Evolutionary conservation across 1,140 invertebrate species (phyloP), one percentile per base, ranked within the genome.

Genomic region (Drosophila pruinosa): DNA sequence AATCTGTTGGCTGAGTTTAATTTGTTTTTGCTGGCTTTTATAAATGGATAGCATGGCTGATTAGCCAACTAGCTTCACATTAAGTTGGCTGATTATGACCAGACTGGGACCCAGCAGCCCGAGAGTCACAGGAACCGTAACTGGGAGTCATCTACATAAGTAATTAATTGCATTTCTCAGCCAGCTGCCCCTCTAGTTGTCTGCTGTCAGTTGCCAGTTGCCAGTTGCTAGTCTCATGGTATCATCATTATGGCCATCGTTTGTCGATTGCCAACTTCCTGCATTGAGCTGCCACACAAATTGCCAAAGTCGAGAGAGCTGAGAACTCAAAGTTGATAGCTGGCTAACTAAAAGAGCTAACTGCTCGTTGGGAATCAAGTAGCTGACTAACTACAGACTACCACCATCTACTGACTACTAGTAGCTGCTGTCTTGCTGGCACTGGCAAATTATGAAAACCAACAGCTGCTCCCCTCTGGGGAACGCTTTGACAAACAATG

Each of bases 131-230:
- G n/a, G 24, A 41, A 21, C 26, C 14, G 24, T 19, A 43, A 36
- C 48, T 59, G 62, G 45, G 21, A 71, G 53, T 47, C 59, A 86
- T 85, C 82, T 73, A 76, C 74, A 79, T 86, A 81, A 65, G 81
- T 78, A 86, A 86, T 86, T 86, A 88, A 88, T 80, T 76, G 81
- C 61, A 74, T 81, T 79, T 62, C 67, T 74, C 67, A 48, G 47
- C 34, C 45, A 39, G 12, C 39, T 21, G 12, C 43, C 12, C 15
- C 14, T 6, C 38, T 2, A 5, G 4, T 3, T 38, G 14, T 10
- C 7, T 14, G n/a, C n/a, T n/a, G n/a, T n/a, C n/a, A n/a, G n/a
- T n/a, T n/a, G n/a, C n/a, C n/a, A n/a, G n/a, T n/a, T n/a, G n/a
- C n/a, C n/a, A n/a, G 8, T 5, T 21, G 14, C 4, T 41, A 21